A percentile compares a stretch with the other conserved stretches of the same genome.
Evolutionary conservation across 2,797 vertebrate species (phyloP).

Genomic region (Nyctalus aviator): DNA sequence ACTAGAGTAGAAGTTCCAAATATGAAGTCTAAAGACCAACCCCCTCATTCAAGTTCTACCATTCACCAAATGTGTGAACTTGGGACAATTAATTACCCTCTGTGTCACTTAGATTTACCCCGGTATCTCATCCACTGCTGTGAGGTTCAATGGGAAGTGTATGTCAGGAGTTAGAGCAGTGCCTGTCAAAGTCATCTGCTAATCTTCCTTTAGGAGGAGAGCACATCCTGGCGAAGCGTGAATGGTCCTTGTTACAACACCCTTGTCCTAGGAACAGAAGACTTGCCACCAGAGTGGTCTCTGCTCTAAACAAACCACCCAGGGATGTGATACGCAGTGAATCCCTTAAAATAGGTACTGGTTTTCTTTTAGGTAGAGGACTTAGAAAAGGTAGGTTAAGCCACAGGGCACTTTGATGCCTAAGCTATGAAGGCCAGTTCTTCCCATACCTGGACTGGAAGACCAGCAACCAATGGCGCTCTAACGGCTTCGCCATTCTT

Average conservation of each 20-base stretch:
- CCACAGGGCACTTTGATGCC: not conserved
- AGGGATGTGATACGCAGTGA: not conserved
- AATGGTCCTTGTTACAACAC: not conserved
- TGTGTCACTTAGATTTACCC: not conserved
- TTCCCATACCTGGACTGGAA: not conserved
- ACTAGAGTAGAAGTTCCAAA: not conserved
- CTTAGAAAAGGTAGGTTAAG: not conserved
- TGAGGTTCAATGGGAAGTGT: not conserved
- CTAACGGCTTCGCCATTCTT: not conserved
- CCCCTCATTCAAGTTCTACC: not conserved
- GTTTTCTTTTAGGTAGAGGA: not conserved
- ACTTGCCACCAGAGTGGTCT: not conserved
- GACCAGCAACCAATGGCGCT: not conserved
- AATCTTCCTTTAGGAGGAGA: not conserved
- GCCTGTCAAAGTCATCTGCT: not conserved
- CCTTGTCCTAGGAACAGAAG: not conserved
- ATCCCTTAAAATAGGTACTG: not conserved
- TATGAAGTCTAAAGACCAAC: not conserved
- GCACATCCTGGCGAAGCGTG: not conserved
- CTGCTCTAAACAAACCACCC: not conserved
- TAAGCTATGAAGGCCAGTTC: not conserved
- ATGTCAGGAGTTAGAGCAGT: not conserved
- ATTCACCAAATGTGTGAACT: not conserved
- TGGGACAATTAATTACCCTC: not conserved
- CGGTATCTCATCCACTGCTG: not conserved